Conservation (phyloP, 2,113 vertebrate genomes). For the Salvelinus alpinus region DNA sequence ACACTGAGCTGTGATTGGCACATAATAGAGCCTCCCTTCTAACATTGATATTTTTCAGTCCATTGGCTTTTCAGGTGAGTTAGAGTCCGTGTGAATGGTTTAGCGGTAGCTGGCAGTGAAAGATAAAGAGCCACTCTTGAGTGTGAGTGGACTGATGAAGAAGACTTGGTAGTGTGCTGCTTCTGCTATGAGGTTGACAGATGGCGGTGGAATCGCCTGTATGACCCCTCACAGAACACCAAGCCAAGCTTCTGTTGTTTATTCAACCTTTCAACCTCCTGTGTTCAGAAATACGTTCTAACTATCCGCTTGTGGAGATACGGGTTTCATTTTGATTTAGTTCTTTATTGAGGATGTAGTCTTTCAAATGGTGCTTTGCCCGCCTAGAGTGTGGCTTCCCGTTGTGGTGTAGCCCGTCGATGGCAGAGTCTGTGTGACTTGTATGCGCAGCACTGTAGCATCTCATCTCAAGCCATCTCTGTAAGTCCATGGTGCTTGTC, state of each 20-base stretch:
- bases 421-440: background rate
- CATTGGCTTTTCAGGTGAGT: background rate
- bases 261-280: too few species aligned
- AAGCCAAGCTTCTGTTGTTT: background rate
- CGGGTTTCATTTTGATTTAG: background rate
- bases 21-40: slow-evolving; percentile 46
- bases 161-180: too few species aligned
- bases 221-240: background rate
- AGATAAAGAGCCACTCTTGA: too few species aligned
- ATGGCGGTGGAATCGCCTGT: background rate
- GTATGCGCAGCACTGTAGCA: background rate
- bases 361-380: background rate
- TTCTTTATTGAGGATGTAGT: background rate
- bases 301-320: background rate
- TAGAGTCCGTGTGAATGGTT: background rate
- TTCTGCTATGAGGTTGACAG: too few species aligned
- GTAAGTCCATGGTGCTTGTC: background rate
- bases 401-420: background rate
- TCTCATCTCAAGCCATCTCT: too few species aligned
- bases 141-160: too few species aligned
- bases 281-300: too few species aligned
- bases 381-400: background rate
- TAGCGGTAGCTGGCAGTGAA: too few species aligned
- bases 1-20: slow-evolving; percentile 45
- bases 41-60: slow-evolving; percentile 38